Evolutionary conservation across 1,140 invertebrate genomes (phyloP), one percentile per base, ranked within the genome.

Genomic region (Asobara japonica): DNA sequence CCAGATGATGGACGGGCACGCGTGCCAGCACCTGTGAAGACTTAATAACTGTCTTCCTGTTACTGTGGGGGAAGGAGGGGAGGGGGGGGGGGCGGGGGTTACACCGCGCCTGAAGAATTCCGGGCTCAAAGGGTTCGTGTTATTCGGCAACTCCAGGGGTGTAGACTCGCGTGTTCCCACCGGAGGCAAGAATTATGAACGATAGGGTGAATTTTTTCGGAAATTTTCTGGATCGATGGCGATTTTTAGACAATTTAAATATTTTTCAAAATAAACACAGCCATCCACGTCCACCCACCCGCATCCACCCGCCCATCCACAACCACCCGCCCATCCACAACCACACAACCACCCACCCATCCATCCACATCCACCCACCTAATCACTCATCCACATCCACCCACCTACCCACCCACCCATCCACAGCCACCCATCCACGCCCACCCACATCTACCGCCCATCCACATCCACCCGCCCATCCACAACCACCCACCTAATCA

Each of bases 31-130:
- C 73, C 61, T 76, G 71, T 82, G 76, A 84, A 81, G 81, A 81
- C 82, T 84, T 83, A 81, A 83, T 84, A 84, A 84, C 78, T 72
- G 78, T 76, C 82, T 80, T 81, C 77, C 71, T 69, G 73, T 75
- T 74, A 78, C 25, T 29, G 33, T 13, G 31, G 60, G 22, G 27
- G 25, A 62, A 16, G n/a, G 27, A 31, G n/a, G 27, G 7, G 8
- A 16, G 27, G 27, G 60, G 4, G 11, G 27, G 16, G 16, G 51
- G 16, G 29, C n/a, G 60, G 31, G 60, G 5, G 25, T n/a, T 62
- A 27, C 27, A 16, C 60, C 29, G 1, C 2, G 29, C 3, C 60
- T 62, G 60, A 30, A 45, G 51, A 56, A 27, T 56, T 13, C 13
- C 18, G 51, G 18, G 18, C 51, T 56, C 51, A 27, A 56, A 27